These are phyloP conservation scores for Cantharis lateralis DNA, from an alignment of 2,888 invertebrate genomes.

Conservation along the genomic window DNA sequence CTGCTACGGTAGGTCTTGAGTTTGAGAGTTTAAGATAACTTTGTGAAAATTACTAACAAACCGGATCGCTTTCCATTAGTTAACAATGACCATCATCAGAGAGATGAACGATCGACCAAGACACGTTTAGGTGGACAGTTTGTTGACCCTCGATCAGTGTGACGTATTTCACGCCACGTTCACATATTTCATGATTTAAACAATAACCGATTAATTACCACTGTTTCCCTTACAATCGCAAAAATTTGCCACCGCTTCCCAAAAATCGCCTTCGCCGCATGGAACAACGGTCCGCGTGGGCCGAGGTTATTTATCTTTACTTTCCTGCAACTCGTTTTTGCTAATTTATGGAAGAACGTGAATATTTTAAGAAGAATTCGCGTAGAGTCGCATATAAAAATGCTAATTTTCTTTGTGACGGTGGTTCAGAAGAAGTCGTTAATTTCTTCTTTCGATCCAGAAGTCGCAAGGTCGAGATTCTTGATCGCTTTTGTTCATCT, in stretches of 20 bases:
- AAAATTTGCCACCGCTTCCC: neutral
- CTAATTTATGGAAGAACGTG: neutral
- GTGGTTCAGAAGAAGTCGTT: neutral
- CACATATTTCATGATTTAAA: constrained; percentile 8
- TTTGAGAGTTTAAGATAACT: neutral
- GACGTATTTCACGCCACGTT: constrained; percentile 22
- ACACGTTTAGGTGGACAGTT: constrained; percentile 18
- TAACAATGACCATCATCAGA: neutral
- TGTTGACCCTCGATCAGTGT: constrained; percentile 28
- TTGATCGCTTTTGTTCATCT: neutral
- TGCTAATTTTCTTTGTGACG: neutral
- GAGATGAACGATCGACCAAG: constrained; percentile 15
- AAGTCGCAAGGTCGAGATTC: neutral
- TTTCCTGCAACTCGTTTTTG: neutral
- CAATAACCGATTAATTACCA: neutral
- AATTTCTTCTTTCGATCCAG: neutral
- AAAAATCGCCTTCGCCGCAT: neutral
- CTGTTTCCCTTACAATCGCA: neutral
- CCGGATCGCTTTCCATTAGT: neutral
- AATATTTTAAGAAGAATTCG: neutral
- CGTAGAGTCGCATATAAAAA: neutral
- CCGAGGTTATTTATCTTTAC: neutral
- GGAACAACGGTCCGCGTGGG: neutral
- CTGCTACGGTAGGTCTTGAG: constrained; percentile 50
- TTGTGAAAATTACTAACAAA: neutral